Evolutionary conservation across 1,140 invertebrate genomes (phyloP).

Genomic region (Psilanteris sp.): DNA sequence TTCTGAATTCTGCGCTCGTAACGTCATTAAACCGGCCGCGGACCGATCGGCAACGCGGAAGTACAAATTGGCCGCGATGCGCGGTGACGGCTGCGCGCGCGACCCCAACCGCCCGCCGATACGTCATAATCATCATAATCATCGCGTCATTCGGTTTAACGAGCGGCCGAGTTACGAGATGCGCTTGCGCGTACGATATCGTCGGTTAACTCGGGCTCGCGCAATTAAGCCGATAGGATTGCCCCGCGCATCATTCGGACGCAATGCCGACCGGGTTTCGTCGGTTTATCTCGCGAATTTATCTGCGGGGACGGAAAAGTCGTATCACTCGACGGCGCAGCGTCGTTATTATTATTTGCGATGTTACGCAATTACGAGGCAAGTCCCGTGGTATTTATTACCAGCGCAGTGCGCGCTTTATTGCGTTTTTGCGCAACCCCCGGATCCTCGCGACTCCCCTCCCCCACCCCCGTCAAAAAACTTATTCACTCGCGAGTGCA

Average conservation of each 20-base stretch:
- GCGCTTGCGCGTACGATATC: too few species aligned
- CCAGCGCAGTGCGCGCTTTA: constrained; percentile 24
- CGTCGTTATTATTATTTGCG: constrained; percentile 52
- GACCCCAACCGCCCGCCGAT: too few species aligned
- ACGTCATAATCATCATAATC: too few species aligned
- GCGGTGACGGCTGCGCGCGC: too few species aligned
- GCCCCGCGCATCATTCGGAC: constrained; percentile 59
- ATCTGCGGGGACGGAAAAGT: constrained; percentile 18
- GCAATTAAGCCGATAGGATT: constrained; percentile 73
- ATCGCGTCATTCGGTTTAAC: too few species aligned
- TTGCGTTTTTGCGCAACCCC: constrained; percentile 12
- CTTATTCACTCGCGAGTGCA: constrained; percentile 41
- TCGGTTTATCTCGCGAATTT: constrained; percentile 24
- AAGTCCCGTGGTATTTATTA: constrained; percentile 45
- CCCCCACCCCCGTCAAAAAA: too few species aligned
- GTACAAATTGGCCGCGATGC: constrained; percentile 21
- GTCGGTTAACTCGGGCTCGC: too few species aligned
- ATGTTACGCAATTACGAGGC: constrained; percentile 49
- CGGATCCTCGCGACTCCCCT: not conserved
- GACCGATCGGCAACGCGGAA: constrained; percentile 26
- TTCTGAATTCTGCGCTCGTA: constrained; percentile 42
- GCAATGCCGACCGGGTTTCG: constrained; percentile 43
- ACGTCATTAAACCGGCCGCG: constrained; percentile 30
- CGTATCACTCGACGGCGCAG: too few species aligned
- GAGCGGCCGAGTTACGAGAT: too few species aligned